Base-by-base conservation (phyloP, 2,113 vertebrate species). In the Alethe castanea region DNA sequence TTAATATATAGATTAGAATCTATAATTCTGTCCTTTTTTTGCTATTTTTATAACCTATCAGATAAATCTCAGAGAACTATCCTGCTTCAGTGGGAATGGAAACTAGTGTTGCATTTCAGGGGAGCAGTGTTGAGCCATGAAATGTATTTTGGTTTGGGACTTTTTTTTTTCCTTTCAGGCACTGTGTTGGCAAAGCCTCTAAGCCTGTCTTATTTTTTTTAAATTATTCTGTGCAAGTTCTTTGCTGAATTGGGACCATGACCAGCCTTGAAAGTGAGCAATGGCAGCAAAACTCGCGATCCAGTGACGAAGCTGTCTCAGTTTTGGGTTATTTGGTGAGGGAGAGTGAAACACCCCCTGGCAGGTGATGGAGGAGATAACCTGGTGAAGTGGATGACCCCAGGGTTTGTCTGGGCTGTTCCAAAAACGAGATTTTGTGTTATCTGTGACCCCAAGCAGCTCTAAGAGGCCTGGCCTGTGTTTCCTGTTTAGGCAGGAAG, bases 1-100 rank as follows among this genome's bases (percentile, higher is more conserved):
- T 97, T 98, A 98, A 98, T 97, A 98, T 97, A 98, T 97, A 97
- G 86, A 97, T 95, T 96, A 96, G 83, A 97, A 76, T 86, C 82
- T 93, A 95, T 94, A 92, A 94, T 86, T 95, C 48, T 67, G 83
- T 86, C 52, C 26, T 29, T 78, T 82, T 88, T 77, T 91, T 67
- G 70, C 92, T 94, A 81, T 93, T 94, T 91, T 97, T 96, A 89
- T 96, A 95, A 96, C 88, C 62, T 80, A 13, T 92, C 87, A 70
- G 86, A 44, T 81, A 69, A 90, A 95, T 94, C 93, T 94, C 85
- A 93, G 91, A 90, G 88, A 87, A 91, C 70, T 83, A 42, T 73
- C 56, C 66, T 94, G 59, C 76, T 93, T 88, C 79, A 25, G 35
- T 90, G 92, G 70, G 85, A 82, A 29, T 70, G 74, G 81, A 92